These are phyloP conservation scores for Tichodroma muraria DNA, from an alignment of 2,113 vertebrate species.

Conservation along the genomic window DNA sequence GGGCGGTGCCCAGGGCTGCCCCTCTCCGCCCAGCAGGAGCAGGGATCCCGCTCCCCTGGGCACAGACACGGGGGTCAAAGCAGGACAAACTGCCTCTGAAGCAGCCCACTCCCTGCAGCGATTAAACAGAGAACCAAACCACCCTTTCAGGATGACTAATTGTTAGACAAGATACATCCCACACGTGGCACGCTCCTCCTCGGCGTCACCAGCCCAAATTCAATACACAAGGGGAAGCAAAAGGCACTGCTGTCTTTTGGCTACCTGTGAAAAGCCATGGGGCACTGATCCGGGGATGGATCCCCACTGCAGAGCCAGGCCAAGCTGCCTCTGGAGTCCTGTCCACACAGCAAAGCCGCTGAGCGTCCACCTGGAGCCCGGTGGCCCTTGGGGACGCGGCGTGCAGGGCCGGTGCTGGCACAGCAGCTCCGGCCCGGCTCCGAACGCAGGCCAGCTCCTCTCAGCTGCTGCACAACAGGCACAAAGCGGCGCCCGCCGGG, in stretches of 20 bases:
- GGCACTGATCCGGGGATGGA: background rate
- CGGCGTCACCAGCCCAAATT: background rate
- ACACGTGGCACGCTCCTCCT: background rate
- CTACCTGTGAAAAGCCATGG: background rate
- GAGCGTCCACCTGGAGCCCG: background rate
- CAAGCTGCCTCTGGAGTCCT: background rate
- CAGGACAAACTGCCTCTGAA: background rate
- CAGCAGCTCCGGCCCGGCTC: background rate
- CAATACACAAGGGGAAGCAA: fast-evolving
- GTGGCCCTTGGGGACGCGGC: fast-evolving
- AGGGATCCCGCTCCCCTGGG: fast-evolving
- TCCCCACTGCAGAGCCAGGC: background rate
- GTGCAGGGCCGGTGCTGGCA: background rate
- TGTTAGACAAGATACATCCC: constrained; percentile 2
- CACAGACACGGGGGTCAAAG: fast-evolving
- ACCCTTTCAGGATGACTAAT: background rate
- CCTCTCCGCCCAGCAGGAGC: background rate
- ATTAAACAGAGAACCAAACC: background rate
- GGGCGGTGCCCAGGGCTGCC: background rate
- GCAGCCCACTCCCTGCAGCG: background rate
- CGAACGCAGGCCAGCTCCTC: background rate
- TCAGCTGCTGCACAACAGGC: background rate
- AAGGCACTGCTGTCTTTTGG: background rate
- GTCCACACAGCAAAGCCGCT: background rate
- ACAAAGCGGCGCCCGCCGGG: background rate